Evolutionary conservation across 2,797 vertebrate genomes (phyloP), one percentile per base, ranked within the genome.

Genomic region (Oophaga sylvatica): DNA sequence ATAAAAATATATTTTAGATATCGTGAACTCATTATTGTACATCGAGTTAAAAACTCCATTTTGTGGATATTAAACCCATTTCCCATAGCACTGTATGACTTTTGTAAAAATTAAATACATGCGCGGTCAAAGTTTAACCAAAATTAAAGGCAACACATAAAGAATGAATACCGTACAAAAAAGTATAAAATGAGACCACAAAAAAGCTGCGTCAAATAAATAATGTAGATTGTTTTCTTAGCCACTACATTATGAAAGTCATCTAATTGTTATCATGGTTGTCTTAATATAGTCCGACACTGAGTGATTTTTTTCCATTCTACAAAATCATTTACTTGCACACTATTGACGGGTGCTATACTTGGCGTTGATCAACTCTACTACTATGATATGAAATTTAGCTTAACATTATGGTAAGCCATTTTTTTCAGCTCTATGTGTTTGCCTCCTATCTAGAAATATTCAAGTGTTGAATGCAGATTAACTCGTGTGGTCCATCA

Each of bases 401-500:
- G 19, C 19, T 13, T 26, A 76, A 71, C 4, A 45, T 31, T 19
- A 22, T 22, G 68, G n/a, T 12, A 26, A 35, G 68, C 79, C 56
- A 17, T 48, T 35, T n/a, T 26, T n/a, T n/a, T 35, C 19, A 41
- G 8, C 19, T 26, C 1, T 67, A 48, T 3, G 20, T 75, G 11
- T 53, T 83, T 35, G 29, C 26, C 71, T 63, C 11, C 13, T 83
- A 15, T n/a, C 59, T 26, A n/a, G 22, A 56, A 10, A 73, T 57
- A 41, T 73, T 56, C n/a, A 73, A 73, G 15, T 56, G 35, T 62
- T 57, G 60, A 87, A 77, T 73, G n/a, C 12, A 71, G 59, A 63
- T 75, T 68, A 67, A 87, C 48, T 75, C n/a, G 75, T n/a, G 31
- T 53, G 57, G 35, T 83, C 45, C 45, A 65, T 48, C 48, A 41